A percentile compares a stretch with the other conserved stretches of the same genome.
phyloP scores from a whole-genome alignment of 2,797 vertebrate species.

The Cuculus canorus region DNA sequence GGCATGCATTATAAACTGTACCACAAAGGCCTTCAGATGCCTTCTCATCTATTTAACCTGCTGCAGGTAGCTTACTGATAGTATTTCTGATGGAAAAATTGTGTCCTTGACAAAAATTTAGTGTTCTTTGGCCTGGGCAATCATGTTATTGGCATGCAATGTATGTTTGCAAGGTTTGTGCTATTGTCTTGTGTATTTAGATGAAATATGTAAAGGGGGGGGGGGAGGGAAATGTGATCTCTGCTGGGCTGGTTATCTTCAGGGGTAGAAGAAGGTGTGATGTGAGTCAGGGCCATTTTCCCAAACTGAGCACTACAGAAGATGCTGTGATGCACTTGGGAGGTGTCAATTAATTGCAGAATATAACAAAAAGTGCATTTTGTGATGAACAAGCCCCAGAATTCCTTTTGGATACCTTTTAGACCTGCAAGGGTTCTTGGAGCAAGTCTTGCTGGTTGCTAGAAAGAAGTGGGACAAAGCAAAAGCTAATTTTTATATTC shows the following conservation, averaged over 20 bases:
- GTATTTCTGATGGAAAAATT: neutral
- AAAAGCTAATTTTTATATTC: neutral
- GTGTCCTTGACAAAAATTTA: neutral
- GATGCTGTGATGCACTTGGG: neutral
- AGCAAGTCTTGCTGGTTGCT: neutral
- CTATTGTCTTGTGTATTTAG: neutral
- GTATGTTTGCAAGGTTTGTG: neutral
- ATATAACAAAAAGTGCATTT: neutral
- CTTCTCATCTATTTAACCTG: neutral
- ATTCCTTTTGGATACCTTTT: neutral
- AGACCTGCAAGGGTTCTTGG: neutral
- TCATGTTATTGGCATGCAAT: neutral
- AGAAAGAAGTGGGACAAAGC: neutral
- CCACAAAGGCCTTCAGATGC: neutral
- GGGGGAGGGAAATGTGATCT: neutral
- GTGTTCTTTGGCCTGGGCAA: neutral
- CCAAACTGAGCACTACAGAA: neutral
- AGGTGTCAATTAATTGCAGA: neutral
- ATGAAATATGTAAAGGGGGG: neutral
- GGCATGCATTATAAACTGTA: no score
- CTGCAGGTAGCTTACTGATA: neutral
- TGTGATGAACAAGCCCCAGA: neutral
- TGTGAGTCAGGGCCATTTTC: neutral
- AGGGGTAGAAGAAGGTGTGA: neutral
- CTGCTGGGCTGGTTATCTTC: neutral